These are phyloP conservation scores for Margarornis squamiger DNA, from an alignment of 2,797 vertebrate genomes.

Conservation along the genomic window DNA sequence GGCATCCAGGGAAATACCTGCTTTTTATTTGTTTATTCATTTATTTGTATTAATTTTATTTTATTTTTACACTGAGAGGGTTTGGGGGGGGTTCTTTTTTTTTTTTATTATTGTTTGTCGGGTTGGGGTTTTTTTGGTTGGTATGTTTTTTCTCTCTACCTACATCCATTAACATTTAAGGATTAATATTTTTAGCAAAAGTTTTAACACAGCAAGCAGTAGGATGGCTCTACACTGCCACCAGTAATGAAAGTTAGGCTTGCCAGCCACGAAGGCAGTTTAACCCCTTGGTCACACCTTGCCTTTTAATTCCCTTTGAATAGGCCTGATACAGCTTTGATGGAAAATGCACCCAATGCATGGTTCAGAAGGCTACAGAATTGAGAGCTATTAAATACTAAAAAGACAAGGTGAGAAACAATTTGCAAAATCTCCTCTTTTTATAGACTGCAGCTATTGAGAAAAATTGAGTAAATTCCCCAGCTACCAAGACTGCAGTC, in stretches of 20 bases:
- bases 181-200: not conserved
- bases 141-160: accelerated
- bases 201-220: not conserved
- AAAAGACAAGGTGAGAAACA: constrained; percentile 85
- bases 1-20: not conserved
- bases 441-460: constrained; percentile 86
- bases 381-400: constrained; percentile 85
- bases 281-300: constrained; percentile 66
- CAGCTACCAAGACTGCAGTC: constrained; percentile 83
- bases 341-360: constrained; percentile 68
- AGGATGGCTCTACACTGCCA: constrained; percentile 44
- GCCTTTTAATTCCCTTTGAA: constrained; percentile 75
- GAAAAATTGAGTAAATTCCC: constrained; percentile 93
- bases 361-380: constrained; percentile 78
- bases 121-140: not conserved
- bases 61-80: not conserved
- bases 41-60: no score
- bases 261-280: not conserved
- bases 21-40: no score
- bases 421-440: constrained; percentile 89
- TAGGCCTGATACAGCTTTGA: constrained; percentile 74
- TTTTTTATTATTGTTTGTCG: not conserved
- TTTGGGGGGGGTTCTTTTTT: no score
- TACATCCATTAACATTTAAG: not conserved
- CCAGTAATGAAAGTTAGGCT: constrained; percentile 21